Conservation (phyloP, 2,888 invertebrate species). For the Branchellion lobata region DNA sequence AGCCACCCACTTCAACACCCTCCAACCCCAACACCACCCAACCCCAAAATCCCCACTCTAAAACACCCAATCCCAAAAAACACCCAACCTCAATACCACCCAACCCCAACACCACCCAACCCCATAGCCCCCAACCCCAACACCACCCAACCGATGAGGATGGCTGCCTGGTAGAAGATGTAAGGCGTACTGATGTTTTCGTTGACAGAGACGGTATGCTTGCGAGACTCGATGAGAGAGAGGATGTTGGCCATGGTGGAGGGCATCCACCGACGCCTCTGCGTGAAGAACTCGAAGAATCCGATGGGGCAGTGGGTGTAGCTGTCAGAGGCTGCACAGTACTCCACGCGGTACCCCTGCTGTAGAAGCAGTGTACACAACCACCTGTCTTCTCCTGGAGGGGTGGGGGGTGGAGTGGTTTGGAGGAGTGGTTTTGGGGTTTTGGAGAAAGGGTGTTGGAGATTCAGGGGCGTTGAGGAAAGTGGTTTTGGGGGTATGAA, state of each 20-base stretch:
- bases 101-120: too few species aligned
- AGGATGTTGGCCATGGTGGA: constrained; percentile 61
- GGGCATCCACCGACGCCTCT: constrained; percentile 59
- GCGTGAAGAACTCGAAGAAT: constrained; percentile 61
- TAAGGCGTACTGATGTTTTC: constrained; percentile 80
- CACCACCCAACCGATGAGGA: constrained; percentile 66
- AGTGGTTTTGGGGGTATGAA: too few species aligned
- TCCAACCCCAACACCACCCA: too few species aligned
- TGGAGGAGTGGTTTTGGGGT: too few species aligned
- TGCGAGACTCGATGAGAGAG: constrained; percentile 55
- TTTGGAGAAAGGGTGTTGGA: too few species aligned
- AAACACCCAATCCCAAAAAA: neutral
- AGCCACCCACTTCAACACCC: too few species aligned
- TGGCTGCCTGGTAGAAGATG: constrained; percentile 63
- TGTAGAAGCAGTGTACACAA: constrained; percentile 91
- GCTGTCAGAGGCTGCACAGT: constrained; percentile 60
- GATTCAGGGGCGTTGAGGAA: too few species aligned
- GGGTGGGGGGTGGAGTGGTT: too few species aligned
- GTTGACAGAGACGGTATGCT: constrained; percentile 65
- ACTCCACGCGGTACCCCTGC: constrained; percentile 65
- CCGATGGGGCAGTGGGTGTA: constrained; percentile 60
- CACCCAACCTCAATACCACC: constrained; percentile 55
- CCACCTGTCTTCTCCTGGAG: constrained; percentile 93
- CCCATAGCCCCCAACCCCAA: too few species aligned
- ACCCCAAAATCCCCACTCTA: too few species aligned